Evolutionary conservation across 2,797 vertebrate species (phyloP), one percentile per base, ranked within the genome.

Genomic region (Parauchenoglanis punctatus): DNA sequence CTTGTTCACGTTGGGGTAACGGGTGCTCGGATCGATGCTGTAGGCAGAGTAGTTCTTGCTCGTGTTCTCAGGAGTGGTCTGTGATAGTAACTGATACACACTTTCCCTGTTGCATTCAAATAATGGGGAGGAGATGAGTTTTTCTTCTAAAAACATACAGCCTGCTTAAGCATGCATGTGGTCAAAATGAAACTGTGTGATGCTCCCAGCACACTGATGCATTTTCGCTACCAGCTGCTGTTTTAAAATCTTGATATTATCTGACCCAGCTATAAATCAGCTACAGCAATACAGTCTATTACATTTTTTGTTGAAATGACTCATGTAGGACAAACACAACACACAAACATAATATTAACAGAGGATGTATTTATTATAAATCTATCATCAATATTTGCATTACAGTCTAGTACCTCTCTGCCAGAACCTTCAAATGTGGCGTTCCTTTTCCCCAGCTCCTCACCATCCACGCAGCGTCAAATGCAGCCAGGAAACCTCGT

Each of bases 51-150:
- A 89, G 67, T 97, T 98, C 92, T 98, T 98, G 89, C 96, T 96
- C 93, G 96, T 98, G 94, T 98, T 99, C 87, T 97, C 97, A 0
- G 98, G 97, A 0, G 97, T 98, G 0, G 98, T 99, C 93, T 99
- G 98, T 0, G 98, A 99, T 80, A 99, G 95, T 68, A 93, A 93
- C 95, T 99, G 97, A 93, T 99, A 99, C 80, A 97, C 83, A 49
- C 98, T 98, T 85, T 99, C 98, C 89, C 98, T 99, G 93, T 76
- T 83, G 70, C 15, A 63, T n/a, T 70, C 49, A 80, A 76, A 86
- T 28, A 58, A 56, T 3, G 1, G 2, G 35, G 3, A 85, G 15
- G 28, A 75, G n/a, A 75, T 28, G 31, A 70, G 4, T 40, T 15
- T n/a, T n/a, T 68, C 4, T 15, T 54, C 0, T 46, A 6, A 40